phyloP scores from a whole-genome alignment of 2,888 invertebrate genomes.

The Amphipyra berbera region DNA sequence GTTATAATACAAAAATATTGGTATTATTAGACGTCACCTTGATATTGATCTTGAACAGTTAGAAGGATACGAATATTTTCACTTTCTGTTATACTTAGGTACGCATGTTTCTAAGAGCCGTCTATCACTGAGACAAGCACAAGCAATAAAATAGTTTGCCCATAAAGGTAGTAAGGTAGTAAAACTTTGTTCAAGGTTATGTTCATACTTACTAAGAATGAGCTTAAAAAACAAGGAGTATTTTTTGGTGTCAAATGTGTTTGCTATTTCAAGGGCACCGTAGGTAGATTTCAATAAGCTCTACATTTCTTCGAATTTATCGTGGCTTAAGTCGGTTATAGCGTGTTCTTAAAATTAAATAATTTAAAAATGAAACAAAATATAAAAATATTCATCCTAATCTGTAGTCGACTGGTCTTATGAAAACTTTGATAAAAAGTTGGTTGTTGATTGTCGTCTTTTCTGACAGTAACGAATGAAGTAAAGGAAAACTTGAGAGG shows the following conservation, averaged over 20 bases:
- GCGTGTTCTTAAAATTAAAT: too few species aligned
- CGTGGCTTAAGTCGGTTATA: too few species aligned
- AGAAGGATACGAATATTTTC: slow-evolving; percentile 10
- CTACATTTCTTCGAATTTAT: too few species aligned
- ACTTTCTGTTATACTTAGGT: slow-evolving; percentile 15
- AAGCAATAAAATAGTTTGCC: slow-evolving; percentile 51
- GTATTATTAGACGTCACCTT: too few species aligned
- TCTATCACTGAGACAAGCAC: slow-evolving; percentile 20
- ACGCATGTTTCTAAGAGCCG: slow-evolving; percentile 25
- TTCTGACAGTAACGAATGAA: too few species aligned
- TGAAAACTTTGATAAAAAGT: too few species aligned
- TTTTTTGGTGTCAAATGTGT: slow-evolving; percentile 17
- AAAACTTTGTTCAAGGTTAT: slow-evolving; percentile 44
- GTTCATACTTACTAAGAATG: slow-evolving; percentile 1
- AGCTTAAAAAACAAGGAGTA: slow-evolving; percentile 29
- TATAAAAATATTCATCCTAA: too few species aligned
- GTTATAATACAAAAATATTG: too few species aligned
- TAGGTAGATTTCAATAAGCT: not conserved
- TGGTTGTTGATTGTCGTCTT: too few species aligned
- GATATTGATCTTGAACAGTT: slow-evolving; percentile 14
- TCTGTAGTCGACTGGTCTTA: too few species aligned
- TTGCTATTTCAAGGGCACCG: not conserved
- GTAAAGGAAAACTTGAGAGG: too few species aligned
- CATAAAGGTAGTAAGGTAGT: slow-evolving; percentile 48
- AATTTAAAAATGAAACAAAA: too few species aligned